phyloP scores from a whole-genome alignment of 2,888 invertebrate genomes.

The Augiades crinisus region DNA sequence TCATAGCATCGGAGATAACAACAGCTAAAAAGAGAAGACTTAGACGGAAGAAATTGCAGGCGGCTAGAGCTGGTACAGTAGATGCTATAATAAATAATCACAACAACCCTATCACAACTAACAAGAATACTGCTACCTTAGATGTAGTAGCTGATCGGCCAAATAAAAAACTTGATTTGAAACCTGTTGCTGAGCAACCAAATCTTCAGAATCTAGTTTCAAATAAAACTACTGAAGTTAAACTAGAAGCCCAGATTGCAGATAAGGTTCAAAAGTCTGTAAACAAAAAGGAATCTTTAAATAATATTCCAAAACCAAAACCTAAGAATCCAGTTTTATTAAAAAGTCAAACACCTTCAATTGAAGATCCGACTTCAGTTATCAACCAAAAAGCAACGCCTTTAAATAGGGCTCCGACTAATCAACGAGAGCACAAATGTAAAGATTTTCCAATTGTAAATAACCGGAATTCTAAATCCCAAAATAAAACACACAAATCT shows the following conservation, averaged over 20 bases:
- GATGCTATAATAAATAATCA: not conserved
- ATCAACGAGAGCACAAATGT: not conserved
- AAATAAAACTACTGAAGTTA: too few relatives aligned
- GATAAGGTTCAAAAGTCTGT: too few relatives aligned
- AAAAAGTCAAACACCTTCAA: constrained; percentile 5
- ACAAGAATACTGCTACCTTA: not conserved
- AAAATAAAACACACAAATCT: not conserved
- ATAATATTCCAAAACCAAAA: too few relatives aligned
- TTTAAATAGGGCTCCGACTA: not conserved
- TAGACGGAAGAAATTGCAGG: constrained; percentile 49
- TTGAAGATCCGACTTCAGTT: too few relatives aligned
- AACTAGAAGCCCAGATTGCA: too few relatives aligned
- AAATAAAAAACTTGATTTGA: too few relatives aligned
- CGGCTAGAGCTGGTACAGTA: constrained; percentile 29
- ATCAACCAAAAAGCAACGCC: too few relatives aligned
- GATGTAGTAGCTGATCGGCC: constrained; percentile 1
- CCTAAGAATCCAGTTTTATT: not conserved
- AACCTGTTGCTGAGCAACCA: too few relatives aligned
- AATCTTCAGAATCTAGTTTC: too few relatives aligned
- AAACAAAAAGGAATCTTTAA: too few relatives aligned
- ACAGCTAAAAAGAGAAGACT: constrained; percentile 51
- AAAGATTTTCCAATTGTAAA: not conserved
- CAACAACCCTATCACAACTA: too few relatives aligned
- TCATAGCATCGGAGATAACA: not conserved
- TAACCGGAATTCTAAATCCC: not conserved